Conservation (phyloP, 2,113 vertebrate genomes). For the Grammomys dolichurus region DNA sequence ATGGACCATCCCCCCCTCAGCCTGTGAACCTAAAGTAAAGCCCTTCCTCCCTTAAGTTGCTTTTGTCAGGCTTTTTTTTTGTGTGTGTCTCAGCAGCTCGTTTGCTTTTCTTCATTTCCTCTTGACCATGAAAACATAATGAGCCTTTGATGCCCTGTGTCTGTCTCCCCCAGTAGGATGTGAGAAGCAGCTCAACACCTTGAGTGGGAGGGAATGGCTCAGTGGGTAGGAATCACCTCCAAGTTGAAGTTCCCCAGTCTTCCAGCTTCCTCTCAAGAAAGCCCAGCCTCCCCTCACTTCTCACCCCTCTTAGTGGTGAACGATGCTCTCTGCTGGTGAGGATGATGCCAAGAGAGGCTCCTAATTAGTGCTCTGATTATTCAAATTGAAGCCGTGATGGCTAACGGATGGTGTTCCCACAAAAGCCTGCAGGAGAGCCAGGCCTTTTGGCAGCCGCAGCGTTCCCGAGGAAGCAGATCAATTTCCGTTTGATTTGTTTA, state of each 20-base stretch:
- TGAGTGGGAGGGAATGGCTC: neutral
- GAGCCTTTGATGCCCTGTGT: too few relatives aligned
- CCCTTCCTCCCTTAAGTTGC: neutral
- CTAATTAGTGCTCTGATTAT: slow-evolving; percentile 55
- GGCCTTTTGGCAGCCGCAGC: slow-evolving; percentile 11
- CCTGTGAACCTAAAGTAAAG: neutral
- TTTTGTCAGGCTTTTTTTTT: neutral
- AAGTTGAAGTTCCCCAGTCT: neutral
- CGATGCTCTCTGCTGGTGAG: slow-evolving; percentile 41
- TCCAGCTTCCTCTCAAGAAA: neutral
- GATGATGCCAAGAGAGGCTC: neutral
- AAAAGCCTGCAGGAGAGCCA: slow-evolving; percentile 60
- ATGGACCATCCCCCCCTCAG: neutral
- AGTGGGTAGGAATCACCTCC: neutral
- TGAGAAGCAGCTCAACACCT: neutral
- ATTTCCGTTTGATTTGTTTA: slow-evolving; percentile 68
- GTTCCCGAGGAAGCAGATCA: slow-evolving; percentile 62
- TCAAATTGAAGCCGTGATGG: neutral
- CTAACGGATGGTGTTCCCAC: slow-evolving; percentile 20
- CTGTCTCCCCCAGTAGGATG: neutral
- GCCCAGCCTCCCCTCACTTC: neutral
- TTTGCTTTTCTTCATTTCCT: neutral
- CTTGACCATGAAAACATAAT: neutral
- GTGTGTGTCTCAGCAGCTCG: too few relatives aligned
- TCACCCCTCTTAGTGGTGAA: slow-evolving; percentile 9